Conservation (phyloP, 2,888 invertebrate genomes). For the Stegophylla sp. region DNA sequence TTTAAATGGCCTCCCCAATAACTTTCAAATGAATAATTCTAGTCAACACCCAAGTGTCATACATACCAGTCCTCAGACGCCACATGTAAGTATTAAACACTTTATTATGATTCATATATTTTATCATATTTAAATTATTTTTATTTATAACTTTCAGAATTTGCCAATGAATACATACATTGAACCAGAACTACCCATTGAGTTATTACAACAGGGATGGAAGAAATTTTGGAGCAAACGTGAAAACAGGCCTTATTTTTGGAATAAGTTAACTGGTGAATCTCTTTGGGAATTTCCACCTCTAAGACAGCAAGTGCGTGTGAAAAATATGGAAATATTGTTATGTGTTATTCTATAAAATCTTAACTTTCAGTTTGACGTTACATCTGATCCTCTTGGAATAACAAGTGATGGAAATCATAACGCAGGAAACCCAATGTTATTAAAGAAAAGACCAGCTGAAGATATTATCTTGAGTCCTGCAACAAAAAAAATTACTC, state of each 20-base stretch:
- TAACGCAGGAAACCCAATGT: constrained; percentile 62
- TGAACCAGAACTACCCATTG: constrained; percentile 70
- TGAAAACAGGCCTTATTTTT: constrained; percentile 93
- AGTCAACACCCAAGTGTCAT: constrained; percentile 63
- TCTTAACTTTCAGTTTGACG: constrained; percentile 74
- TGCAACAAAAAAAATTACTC: constrained; percentile 82
- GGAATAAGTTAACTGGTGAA: constrained; percentile 94
- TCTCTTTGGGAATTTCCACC: constrained; percentile 96
- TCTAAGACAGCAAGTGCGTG: constrained; percentile 69
- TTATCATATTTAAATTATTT: constrained; percentile 42
- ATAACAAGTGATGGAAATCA: constrained; percentile 68
- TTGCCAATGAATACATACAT: constrained; percentile 63
- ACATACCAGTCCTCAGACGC: constrained; percentile 48
- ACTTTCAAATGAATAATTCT: constrained; percentile 58
- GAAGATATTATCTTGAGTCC: constrained; percentile 78
- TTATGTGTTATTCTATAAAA: constrained; percentile 4
- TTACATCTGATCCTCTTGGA: constrained; percentile 88
- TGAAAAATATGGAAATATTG: neutral
- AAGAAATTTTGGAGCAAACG: constrained; percentile 95
- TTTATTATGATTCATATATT: neutral
- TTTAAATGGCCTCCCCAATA: constrained; percentile 28
- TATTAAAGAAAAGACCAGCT: constrained; percentile 78
- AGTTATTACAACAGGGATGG: constrained; percentile 88
- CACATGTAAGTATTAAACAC: constrained; percentile 36
- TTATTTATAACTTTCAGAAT: constrained; percentile 61